A percentile compares a stretch with the other conserved stretches of the same genome.
Conservation (phyloP, 2,888 invertebrate species). For the Thera britannica region DNA sequence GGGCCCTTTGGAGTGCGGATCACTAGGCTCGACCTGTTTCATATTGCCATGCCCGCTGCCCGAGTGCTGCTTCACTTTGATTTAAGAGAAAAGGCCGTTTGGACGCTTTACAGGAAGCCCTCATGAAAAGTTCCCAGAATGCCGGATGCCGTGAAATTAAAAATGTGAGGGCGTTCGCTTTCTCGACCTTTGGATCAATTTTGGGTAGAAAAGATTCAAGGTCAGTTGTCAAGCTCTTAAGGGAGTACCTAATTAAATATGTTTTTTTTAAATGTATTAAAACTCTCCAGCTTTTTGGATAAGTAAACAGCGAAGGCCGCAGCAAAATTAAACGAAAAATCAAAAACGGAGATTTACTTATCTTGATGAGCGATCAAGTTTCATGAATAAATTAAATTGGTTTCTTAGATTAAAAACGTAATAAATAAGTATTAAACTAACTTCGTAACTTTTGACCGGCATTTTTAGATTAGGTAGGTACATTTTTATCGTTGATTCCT, state of each 20-base stretch:
- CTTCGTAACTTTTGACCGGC: neutral
- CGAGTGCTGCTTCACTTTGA: slow-evolving; percentile 81
- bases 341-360: slow-evolving; percentile 8
- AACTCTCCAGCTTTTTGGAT: slow-evolving; percentile 11
- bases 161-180: slow-evolving; percentile 45
- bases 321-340: slow-evolving; percentile 8
- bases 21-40: slow-evolving; percentile 79
- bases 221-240: slow-evolving; percentile 32
- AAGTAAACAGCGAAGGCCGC: neutral
- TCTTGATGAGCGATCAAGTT: slow-evolving; percentile 2
- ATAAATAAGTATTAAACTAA: neutral
- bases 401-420: neutral
- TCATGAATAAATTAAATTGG: slow-evolving; percentile 10
- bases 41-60: slow-evolving; percentile 78
- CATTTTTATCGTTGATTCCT: too few relatives aligned
- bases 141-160: slow-evolving; percentile 51
- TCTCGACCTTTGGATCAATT: slow-evolving; percentile 35
- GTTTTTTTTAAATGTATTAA: slow-evolving; percentile 21
- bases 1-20: slow-evolving; percentile 79
- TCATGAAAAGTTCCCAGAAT: slow-evolving; percentile 57
- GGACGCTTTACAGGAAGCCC: slow-evolving; percentile 63
- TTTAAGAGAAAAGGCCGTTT: slow-evolving; percentile 80
- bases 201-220: slow-evolving; percentile 34
- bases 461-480: neutral
- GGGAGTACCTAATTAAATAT: slow-evolving; percentile 29